Evolutionary conservation across 2,113 vertebrate genomes (phyloP).

Genomic region (Cygnus buccinator): DNA sequence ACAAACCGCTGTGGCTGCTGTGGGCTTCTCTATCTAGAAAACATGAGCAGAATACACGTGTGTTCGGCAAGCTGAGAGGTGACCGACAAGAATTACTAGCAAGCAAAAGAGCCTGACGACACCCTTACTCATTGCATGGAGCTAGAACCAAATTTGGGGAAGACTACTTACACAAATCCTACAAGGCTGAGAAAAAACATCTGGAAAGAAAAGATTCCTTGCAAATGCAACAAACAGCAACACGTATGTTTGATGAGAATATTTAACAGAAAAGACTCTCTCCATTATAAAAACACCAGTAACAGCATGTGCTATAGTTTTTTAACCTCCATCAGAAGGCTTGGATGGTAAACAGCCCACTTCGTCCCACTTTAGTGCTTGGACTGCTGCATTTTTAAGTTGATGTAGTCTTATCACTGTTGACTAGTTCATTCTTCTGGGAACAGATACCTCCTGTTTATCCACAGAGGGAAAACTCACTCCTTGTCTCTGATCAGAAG

Average conservation of each 20-base stretch:
- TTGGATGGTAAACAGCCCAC: background rate
- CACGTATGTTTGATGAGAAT: background rate
- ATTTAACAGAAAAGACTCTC: background rate
- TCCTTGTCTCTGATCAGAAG: background rate
- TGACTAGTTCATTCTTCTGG: background rate
- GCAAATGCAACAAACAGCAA: background rate
- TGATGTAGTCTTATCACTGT: background rate
- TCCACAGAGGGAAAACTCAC: background rate
- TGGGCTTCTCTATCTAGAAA: background rate
- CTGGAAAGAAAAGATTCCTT: constrained; percentile 16
- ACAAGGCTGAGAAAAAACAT: background rate
- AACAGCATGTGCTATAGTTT: background rate
- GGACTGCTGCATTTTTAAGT: background rate
- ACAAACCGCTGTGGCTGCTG: background rate
- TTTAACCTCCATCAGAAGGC: background rate
- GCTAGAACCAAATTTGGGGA: background rate
- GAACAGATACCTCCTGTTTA: background rate
- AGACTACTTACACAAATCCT: background rate
- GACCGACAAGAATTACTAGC: background rate
- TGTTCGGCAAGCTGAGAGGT: background rate
- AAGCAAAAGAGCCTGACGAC: background rate
- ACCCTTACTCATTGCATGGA: background rate
- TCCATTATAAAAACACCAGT: background rate
- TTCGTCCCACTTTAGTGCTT: background rate
- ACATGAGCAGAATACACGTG: background rate